Evolutionary conservation across 2,113 vertebrate species (phyloP).

Genomic region (Seriola dumerili): DNA sequence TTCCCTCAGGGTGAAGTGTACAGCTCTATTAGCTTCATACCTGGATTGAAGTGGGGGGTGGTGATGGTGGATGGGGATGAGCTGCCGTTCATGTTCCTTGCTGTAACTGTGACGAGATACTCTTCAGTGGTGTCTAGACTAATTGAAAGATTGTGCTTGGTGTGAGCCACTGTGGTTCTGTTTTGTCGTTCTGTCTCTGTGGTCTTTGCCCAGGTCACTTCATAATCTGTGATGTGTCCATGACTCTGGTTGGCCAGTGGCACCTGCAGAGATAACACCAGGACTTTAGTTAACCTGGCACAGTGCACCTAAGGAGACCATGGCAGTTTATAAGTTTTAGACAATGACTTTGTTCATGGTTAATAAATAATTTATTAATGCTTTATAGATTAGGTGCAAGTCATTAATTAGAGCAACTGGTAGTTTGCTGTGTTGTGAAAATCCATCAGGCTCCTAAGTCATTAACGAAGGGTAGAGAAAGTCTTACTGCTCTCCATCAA

Average conservation of each 20-base stretch:
- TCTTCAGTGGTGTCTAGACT: conserved; percentile 11
- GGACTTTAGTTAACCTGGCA: not conserved
- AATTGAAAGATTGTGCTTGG: not conserved
- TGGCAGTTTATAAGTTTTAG: not conserved
- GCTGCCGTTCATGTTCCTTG: conserved; percentile 65
- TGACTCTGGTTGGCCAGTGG: conserved; percentile 68
- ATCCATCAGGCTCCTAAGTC: too few species aligned
- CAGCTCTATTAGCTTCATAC: conserved; percentile 42
- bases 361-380: not conserved
- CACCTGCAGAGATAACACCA: conserved; percentile 43
- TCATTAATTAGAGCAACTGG: too few species aligned
- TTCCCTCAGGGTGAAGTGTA: not conserved
- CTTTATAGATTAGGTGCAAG: not conserved
- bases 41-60: conserved; percentile 41
- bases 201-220: conserved; percentile 56
- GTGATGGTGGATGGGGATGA: conserved; percentile 71
- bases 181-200: not conserved
- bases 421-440: too few species aligned
- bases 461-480: too few species aligned
- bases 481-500: too few species aligned
- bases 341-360: not conserved
- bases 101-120: conserved; percentile 57
- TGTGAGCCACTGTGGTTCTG: not conserved
- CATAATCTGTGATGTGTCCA: conserved; percentile 69
- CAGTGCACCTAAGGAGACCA: not conserved